Evolutionary conservation across 2,888 invertebrate species (phyloP), one percentile per base, ranked within the genome.

Genomic region (Callyntrura guangdongensis): DNA sequence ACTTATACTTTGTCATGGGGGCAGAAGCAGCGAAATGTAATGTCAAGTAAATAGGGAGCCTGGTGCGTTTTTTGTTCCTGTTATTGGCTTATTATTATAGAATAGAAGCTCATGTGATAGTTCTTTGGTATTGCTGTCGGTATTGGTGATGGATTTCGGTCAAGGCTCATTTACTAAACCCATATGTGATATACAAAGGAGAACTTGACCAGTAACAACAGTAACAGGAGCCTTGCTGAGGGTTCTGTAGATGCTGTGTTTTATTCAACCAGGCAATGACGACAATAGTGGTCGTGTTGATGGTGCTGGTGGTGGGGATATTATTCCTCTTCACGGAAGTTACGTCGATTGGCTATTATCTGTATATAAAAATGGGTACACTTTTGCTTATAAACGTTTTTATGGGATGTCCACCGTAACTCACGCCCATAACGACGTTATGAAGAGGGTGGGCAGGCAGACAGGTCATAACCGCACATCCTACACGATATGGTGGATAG

Each of bases 131-230:
- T 72, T 77, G 9, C 47, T 36, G 56, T 36, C 84, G n/a, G n/a
- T n/a, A n/a, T n/a, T n/a, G 86, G 81, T 91, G 92, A 91, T 89
- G 91, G 92, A 92, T 92, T 91, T 91, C 92, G 91, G 92, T 92
- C 91, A 93, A 88, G 93, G 92, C 92, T 92, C 93, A 92, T 93
- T 93, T 92, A 91, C 81, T 79, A 88, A 91, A 86, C 88, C 74
- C 64, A 49, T 72, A 74, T 47, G 27, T 14, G 5, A 56, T n/a
- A n/a, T n/a, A n/a, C n/a, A n/a, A n/a, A n/a, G n/a, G n/a, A n/a
- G n/a, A n/a, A n/a, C n/a, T n/a, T n/a, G n/a, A n/a, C n/a, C n/a
- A n/a, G n/a, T n/a, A 56, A 14, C 9, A 9, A 56, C 56, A 14
- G 14, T 56, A n/a, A 56, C 3, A 56, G 67, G 53, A 14, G 5